These are phyloP conservation scores for Amphipyra tragopoginis DNA, from an alignment of 2,888 invertebrate species.

Conservation along the genomic window DNA sequence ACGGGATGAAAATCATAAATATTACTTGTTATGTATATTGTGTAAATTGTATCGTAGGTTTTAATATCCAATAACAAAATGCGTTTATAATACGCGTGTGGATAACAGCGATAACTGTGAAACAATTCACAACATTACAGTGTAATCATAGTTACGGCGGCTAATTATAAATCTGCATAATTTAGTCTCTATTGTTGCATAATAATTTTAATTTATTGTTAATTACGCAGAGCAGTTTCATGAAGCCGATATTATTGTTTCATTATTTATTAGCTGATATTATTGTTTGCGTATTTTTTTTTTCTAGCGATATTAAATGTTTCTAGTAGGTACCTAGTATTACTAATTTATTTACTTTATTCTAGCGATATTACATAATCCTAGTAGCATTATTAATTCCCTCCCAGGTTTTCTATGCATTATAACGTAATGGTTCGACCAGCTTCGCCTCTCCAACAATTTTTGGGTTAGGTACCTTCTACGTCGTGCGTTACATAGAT, in stretches of 20 bases:
- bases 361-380: too few species aligned
- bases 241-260: too few species aligned
- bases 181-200: neutral
- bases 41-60: neutral
- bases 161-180: constrained; percentile 1
- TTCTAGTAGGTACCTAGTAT: too few species aligned
- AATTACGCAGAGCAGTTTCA: neutral
- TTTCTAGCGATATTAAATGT: neutral
- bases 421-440: too few species aligned
- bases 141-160: neutral
- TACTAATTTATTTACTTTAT: neutral
- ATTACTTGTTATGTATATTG: too few species aligned
- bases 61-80: neutral
- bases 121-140: constrained; percentile 1
- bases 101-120: constrained; percentile 5
- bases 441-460: too few species aligned
- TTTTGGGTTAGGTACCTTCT: too few species aligned
- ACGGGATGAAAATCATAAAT: too few species aligned
- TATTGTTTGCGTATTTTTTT: neutral
- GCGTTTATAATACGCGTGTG: neutral
- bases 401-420: too few species aligned
- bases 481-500: too few species aligned
- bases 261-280: neutral
- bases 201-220: neutral
- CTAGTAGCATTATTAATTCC: too few species aligned